phyloP scores from a whole-genome alignment of 2,113 vertebrate species.

The Peromyscus polionotus region DNA sequence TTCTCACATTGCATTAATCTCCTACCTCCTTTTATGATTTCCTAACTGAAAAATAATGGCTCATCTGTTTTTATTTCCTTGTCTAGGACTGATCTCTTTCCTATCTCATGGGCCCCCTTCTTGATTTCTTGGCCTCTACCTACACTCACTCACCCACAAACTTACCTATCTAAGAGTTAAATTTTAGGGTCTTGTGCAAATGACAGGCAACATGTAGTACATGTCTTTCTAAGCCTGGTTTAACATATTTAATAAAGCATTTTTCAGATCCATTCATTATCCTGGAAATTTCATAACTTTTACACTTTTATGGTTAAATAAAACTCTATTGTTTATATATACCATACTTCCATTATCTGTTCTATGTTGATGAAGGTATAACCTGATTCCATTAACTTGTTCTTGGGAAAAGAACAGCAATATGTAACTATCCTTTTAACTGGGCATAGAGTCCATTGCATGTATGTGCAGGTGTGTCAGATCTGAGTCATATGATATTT shows the following conservation, averaged over 20 bases:
- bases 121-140: neutral
- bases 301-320: neutral
- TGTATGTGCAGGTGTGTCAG: too few relatives aligned
- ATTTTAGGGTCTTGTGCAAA: too few relatives aligned
- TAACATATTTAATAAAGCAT: neutral
- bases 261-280: neutral
- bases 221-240: neutral
- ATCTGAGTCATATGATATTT: neutral
- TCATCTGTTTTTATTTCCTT: neutral
- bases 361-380: neutral
- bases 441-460: neutral
- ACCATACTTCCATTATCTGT: neutral
- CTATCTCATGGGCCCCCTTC: neutral
- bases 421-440: neutral
- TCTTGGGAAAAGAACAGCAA: neutral
- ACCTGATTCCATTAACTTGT: neutral
- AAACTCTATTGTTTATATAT: neutral
- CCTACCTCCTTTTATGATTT: neutral
- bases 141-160: neutral
- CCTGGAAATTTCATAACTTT: neutral
- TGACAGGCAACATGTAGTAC: neutral
- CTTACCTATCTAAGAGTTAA: neutral
- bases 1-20: neutral
- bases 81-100: neutral
- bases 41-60: neutral